Evolutionary conservation across 2,113 vertebrate species (phyloP).

Genomic region (Thinocorus orbignyianus): DNA sequence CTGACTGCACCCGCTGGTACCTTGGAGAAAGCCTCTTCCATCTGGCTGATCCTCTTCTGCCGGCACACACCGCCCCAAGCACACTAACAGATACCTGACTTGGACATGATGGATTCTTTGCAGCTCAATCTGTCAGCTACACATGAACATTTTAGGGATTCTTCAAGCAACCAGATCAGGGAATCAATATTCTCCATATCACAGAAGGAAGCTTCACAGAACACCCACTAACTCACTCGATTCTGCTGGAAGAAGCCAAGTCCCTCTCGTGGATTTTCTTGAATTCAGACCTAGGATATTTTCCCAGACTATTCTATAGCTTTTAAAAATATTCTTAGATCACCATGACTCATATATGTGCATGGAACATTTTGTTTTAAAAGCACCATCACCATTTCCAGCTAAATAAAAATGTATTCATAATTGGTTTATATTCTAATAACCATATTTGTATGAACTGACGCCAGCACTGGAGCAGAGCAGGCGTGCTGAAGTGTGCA

Average conservation of each 20-base stretch:
- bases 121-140: background rate
- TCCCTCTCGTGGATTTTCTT: background rate
- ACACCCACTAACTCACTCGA: background rate
- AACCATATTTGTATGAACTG: rapidly evolving
- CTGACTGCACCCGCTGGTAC: constrained; percentile 46
- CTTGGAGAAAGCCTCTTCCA: constrained; percentile 74
- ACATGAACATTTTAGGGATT: background rate
- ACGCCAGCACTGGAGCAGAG: rapidly evolving
- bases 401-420: background rate
- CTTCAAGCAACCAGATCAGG: background rate
- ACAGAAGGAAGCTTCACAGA: background rate
- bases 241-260: background rate
- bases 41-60: constrained; percentile 54
- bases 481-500: background rate
- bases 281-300: background rate
- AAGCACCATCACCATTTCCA: background rate
- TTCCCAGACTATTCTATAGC: background rate
- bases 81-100: background rate
- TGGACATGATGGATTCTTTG: background rate
- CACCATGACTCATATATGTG: rapidly evolving
- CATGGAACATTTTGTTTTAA: background rate
- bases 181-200: background rate
- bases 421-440: background rate
- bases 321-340: background rate
- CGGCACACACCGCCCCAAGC: background rate